Conservation (phyloP, 2,888 invertebrate species). For the Troides oblongomaculatus region DNA sequence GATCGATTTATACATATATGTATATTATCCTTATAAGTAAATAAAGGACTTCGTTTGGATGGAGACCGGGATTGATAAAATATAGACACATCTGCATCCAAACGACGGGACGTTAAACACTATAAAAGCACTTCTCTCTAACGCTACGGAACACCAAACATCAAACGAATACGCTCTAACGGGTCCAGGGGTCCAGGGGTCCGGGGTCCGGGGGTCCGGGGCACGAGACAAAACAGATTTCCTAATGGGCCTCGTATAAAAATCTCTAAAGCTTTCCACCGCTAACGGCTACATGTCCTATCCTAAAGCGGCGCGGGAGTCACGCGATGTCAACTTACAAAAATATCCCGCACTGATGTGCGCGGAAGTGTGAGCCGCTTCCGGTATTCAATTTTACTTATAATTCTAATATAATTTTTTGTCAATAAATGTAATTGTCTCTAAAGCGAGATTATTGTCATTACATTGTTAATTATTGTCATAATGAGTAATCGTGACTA, state of each 20-base stretch:
- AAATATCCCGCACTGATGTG: conserved; percentile 16
- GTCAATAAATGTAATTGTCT: conserved; percentile 31
- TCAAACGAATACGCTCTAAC: conserved; percentile 62
- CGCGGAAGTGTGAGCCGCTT: conserved; percentile 21
- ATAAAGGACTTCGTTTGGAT: conserved; percentile 30
- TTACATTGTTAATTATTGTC: conserved; percentile 19
- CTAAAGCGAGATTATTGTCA: conserved; percentile 30
- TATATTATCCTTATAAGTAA: conserved; percentile 11
- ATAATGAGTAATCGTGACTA: not conserved
- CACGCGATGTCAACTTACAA: conserved; percentile 31
- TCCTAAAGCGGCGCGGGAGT: conserved; percentile 47
- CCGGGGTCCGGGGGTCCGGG: conserved; percentile 42
- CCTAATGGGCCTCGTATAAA: conserved; percentile 48
- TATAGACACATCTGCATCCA: conserved; percentile 39
- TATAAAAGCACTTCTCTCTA: conserved; percentile 76
- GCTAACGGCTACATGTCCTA: conserved; percentile 48
- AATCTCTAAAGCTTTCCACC: conserved; percentile 68
- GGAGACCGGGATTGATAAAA: conserved; percentile 24
- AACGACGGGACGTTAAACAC: conserved; percentile 47
- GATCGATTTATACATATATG: conserved; percentile 3
- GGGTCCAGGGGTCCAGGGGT: conserved; percentile 39
- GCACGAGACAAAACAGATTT: conserved; percentile 46
- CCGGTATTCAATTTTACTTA: conserved; percentile 39
- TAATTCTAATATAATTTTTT: not conserved
- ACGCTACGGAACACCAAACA: conserved; percentile 71